These are phyloP conservation scores for Syrrhaptes paradoxus DNA, from an alignment of 2,113 vertebrate genomes.

Conservation along the genomic window DNA sequence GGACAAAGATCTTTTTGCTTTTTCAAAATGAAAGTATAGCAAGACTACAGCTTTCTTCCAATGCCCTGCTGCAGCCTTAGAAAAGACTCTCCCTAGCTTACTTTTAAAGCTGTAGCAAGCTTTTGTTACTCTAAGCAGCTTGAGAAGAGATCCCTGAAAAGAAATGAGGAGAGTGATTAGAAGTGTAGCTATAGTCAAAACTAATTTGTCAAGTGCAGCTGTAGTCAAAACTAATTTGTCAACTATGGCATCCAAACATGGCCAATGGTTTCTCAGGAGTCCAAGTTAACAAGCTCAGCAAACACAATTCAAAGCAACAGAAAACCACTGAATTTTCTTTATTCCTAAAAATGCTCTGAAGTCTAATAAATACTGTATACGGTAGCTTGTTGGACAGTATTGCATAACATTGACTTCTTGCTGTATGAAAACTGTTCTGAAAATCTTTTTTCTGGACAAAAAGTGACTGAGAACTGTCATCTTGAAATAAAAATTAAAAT, in stretches of 20 bases:
- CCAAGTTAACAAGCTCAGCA: not conserved
- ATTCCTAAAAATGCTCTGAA: not conserved
- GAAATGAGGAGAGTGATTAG: not conserved
- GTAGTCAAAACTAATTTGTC: not conserved
- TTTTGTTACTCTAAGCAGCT: not conserved
- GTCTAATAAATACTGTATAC: not conserved
- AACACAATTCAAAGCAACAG: not conserved
- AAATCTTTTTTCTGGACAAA: not conserved
- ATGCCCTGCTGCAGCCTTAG: not conserved
- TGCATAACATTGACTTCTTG: not conserved
- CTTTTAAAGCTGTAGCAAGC: not conserved
- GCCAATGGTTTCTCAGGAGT: not conserved
- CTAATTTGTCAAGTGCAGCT: not conserved
- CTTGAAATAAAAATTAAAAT: not conserved
- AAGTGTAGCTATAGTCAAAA: not conserved
- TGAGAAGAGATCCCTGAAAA: not conserved
- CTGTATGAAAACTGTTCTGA: not conserved
- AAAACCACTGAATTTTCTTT: not conserved
- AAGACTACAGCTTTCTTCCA: not conserved
- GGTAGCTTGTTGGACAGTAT: not conserved
- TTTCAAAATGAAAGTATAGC: not conserved
- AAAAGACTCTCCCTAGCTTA: not conserved
- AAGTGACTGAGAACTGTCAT: not conserved
- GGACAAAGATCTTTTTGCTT: not conserved
- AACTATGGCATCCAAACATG: not conserved